phyloP scores from a whole-genome alignment of 2,888 invertebrate species.

The Criorhina ranunculi region DNA sequence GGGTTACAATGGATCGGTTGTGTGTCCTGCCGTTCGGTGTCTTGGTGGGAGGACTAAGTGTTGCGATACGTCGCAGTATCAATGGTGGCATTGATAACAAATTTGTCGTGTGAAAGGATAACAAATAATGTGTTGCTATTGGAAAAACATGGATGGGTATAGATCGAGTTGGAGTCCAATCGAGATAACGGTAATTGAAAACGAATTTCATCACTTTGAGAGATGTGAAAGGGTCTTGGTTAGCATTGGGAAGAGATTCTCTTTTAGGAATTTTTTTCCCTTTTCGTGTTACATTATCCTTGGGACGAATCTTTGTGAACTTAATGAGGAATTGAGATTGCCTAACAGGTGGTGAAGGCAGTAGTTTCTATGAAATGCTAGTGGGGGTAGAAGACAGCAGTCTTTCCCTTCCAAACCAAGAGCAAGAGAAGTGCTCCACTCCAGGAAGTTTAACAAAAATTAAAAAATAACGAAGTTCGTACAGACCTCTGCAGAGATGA shows the following conservation, averaged over 20 bases:
- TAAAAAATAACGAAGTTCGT: too few relatives aligned
- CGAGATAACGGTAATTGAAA: conserved; percentile 39
- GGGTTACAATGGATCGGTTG: conserved; percentile 19
- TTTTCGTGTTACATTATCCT: too few relatives aligned
- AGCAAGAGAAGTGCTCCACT: too few relatives aligned
- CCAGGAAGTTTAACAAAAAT: too few relatives aligned
- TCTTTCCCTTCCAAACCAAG: too few relatives aligned
- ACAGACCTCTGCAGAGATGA: too few relatives aligned
- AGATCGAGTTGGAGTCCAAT: not conserved
- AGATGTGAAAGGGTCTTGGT: conserved; percentile 14
- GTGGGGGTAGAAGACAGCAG: too few relatives aligned
- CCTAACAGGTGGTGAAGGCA: not conserved
- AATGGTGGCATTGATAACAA: conserved; percentile 41
- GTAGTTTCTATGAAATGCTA: too few relatives aligned
- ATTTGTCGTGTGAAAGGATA: conserved; percentile 46
- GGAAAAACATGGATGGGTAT: not conserved
- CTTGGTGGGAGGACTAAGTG: conserved; percentile 14
- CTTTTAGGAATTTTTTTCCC: not conserved
- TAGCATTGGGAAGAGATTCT: not conserved
- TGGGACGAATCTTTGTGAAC: not conserved
- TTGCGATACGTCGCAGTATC: conserved; percentile 15
- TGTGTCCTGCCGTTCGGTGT: not conserved
- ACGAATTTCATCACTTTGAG: conserved; percentile 17
- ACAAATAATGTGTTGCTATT: conserved; percentile 29
- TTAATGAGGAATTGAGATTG: not conserved